Evolutionary conservation across 92 coral and sea anemone genomes (phyloP).

Genomic region (Porites rus): DNA sequence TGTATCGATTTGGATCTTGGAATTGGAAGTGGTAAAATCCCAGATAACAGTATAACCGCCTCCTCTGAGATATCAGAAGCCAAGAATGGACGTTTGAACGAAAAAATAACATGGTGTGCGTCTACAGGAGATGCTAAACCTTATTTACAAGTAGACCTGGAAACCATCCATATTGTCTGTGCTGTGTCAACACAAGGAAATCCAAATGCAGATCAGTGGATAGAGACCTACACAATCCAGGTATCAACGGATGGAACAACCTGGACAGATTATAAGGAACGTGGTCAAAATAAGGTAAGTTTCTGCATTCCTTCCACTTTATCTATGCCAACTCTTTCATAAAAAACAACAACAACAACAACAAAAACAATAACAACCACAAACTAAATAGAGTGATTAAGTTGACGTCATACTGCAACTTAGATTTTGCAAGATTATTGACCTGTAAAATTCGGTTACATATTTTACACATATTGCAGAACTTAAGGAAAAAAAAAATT

Average conservation of each 20-base stretch:
- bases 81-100: slow-evolving; percentile 44
- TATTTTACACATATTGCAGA: too few species aligned
- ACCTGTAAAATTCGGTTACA: too few species aligned
- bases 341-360: too few species aligned
- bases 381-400: too few species aligned
- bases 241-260: slow-evolving; percentile 24
- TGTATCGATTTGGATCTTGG: slow-evolving; percentile 40
- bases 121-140: slow-evolving; percentile 13
- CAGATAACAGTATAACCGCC: slow-evolving; percentile 12
- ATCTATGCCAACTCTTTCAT: too few species aligned
- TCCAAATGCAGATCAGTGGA: slow-evolving; percentile 36
- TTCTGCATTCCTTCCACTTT: neutral
- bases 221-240: slow-evolving; percentile 13
- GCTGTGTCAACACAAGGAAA: slow-evolving; percentile 44
- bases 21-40: slow-evolving; percentile 16
- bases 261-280: slow-evolving; percentile 15
- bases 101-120: slow-evolving; percentile 39
- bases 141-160: slow-evolving; percentile 33
- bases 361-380: too few species aligned
- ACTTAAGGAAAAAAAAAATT: too few species aligned
- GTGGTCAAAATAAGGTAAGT: slow-evolving; percentile 1
- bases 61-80: slow-evolving; percentile 29
- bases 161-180: slow-evolving; percentile 19
- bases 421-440: too few species aligned
- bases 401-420: too few species aligned